Conservation (phyloP, 2,113 vertebrate species). For the Emydocephalus ijimae region DNA sequence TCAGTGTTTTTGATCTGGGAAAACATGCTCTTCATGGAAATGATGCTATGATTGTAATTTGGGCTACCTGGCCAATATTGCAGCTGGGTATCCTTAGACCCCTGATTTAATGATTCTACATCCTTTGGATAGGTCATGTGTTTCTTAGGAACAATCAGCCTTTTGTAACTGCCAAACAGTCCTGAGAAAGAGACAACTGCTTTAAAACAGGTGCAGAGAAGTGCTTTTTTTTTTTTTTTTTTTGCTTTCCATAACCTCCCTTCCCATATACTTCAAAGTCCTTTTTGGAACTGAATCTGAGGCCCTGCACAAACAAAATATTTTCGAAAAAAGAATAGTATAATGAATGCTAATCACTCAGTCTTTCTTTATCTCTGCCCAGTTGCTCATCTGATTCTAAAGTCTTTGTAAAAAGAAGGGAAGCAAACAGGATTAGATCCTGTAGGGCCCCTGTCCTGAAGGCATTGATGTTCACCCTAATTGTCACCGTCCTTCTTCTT, state of each 20-base stretch:
- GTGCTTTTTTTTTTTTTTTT: not conserved
- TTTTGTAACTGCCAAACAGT: not conserved
- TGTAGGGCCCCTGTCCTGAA: not conserved
- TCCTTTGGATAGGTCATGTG: not conserved
- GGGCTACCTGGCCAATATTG: not conserved
- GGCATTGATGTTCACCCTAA: not conserved
- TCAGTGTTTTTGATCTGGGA: not conserved
- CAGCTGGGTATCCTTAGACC: not conserved
- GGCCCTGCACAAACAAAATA: not conserved
- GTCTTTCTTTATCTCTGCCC: not conserved
- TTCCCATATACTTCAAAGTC: not conserved
- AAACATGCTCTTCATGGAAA: not conserved
- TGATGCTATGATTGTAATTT: not conserved
- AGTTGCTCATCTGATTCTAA: not conserved
- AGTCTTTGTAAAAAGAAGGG: not conserved
- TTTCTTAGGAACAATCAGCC: not conserved
- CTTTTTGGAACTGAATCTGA: not conserved
- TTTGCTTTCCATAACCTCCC: not conserved
- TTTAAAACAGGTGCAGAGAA: not conserved
- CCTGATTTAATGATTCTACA: not conserved
- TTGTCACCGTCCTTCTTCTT: not conserved
- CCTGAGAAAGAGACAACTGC: not conserved
- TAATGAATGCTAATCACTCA: not conserved
- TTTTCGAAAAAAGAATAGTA: not conserved
- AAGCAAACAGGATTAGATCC: not conserved